phyloP scores from a whole-genome alignment of 2,797 vertebrate genomes.

The Anabas testudineus region DNA sequence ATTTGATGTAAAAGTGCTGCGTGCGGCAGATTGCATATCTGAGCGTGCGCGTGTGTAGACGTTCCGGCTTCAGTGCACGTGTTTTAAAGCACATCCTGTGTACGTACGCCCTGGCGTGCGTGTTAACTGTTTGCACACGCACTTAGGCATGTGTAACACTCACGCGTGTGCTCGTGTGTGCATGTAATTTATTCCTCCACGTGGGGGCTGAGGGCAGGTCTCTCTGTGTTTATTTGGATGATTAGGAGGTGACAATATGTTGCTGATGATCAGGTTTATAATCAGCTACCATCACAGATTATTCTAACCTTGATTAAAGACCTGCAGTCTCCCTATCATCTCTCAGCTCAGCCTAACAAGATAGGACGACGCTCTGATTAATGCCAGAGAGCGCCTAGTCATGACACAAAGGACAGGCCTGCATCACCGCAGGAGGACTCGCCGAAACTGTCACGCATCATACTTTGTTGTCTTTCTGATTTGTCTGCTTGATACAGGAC shows the following conservation, averaged over 20 bases:
- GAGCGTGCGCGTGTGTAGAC: background rate
- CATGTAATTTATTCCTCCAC: conserved; percentile 71
- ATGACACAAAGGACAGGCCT: conserved; percentile 76
- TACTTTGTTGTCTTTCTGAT: conserved; percentile 66
- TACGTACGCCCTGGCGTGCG: conserved; percentile 10
- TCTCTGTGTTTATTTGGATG: conserved; percentile 79
- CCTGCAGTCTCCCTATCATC: conserved; percentile 80
- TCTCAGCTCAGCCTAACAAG: conserved; percentile 80
- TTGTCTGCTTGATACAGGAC: conserved; percentile 69
- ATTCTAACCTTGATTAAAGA: conserved; percentile 87
- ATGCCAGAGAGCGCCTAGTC: conserved; percentile 72
- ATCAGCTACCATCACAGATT: conserved; percentile 81
- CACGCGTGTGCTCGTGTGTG: conserved; percentile 12
- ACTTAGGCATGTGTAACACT: conserved; percentile 28
- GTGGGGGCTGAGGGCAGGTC: conserved; percentile 65
- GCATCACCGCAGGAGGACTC: conserved; percentile 64
- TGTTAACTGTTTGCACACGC: conserved; percentile 35
- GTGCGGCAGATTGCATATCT: conserved; percentile 44
- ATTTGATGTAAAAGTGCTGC: conserved; percentile 72
- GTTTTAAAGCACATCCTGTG: background rate
- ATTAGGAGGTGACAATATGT: conserved; percentile 81
- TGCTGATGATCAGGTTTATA: conserved; percentile 83
- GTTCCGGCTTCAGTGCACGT: background rate
- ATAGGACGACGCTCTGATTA: conserved; percentile 76
- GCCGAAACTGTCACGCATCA: conserved; percentile 54